Conservation (phyloP, 2,888 invertebrate species). For the Phoronis australis region DNA sequence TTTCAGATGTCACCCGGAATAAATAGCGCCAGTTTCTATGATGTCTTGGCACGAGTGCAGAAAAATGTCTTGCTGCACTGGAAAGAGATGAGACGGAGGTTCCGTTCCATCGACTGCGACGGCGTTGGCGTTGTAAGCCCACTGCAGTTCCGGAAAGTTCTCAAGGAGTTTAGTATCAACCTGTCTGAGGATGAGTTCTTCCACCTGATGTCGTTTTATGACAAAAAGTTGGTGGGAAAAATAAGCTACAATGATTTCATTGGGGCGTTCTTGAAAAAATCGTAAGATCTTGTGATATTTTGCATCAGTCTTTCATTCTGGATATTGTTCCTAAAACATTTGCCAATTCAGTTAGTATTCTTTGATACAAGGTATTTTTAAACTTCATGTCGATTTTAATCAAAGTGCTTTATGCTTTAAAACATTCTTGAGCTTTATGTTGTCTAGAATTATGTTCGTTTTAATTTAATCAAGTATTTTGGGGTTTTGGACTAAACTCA, state of each 20-base stretch:
- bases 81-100: constrained; percentile 46
- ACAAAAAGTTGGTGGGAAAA: constrained; percentile 31
- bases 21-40: constrained; percentile 8
- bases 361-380: too few relatives aligned
- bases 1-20: constrained; percentile 3
- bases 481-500: too few relatives aligned
- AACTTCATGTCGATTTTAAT: too few relatives aligned
- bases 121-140: constrained; percentile 28
- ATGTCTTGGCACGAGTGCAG: constrained; percentile 30
- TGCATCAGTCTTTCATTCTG: background rate
- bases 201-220: constrained; percentile 37
- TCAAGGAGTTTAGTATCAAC: constrained; percentile 40
- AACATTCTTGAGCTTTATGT: too few relatives aligned
- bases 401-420: too few relatives aligned
- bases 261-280: constrained; percentile 25
- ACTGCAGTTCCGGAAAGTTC: constrained; percentile 34
- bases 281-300: too few relatives aligned
- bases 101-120: constrained; percentile 28
- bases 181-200: constrained; percentile 46
- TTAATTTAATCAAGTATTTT: too few relatives aligned
- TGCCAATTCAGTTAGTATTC: too few relatives aligned
- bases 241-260: constrained; percentile 48
- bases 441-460: too few relatives aligned
- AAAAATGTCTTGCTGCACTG: constrained; percentile 36
- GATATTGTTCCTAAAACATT: too few relatives aligned